Base-by-base conservation (phyloP, 2,797 vertebrate species). In the Mionectes olivaceus region DNA sequence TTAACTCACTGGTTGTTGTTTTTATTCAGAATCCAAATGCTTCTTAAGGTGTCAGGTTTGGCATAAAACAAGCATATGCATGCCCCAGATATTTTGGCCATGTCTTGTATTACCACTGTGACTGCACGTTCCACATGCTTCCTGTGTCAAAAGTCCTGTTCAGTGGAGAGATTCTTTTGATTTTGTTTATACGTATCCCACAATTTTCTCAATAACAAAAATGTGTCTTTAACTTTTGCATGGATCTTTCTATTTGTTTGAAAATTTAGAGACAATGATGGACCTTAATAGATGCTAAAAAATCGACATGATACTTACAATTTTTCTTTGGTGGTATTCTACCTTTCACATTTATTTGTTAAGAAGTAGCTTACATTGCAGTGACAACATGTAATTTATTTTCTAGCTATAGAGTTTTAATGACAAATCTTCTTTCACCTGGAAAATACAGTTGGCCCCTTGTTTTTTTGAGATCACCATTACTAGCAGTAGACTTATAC, bases 391-490 rank as follows among this genome's bases (percentile, higher is more conserved):
- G 5, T 43, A 49, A 41, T 89, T 92, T 77, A 39, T 89, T 71
- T 81, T 87, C 37, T 69, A 84, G 30, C 30, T 76, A 3, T 57
- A 37, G 47, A 76, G 84, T 73, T 79, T 75, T 68, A 78, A 71
- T 71, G 14, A 64, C 5, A 78, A 61, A 53, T 65, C 19, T 53
- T 69, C 55, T 43, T 93, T 84, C 10, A 25, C 1, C 11, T 84
- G 19, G 43, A 83, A 81, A 89, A 75, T 27, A 10, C 16, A 43
- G 21, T 35, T 1, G 0, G 2, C 4, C 1, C 8, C 5, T 79
- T 64, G 12, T 3, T n/a, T 83, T 78, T 82, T 57, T 46, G 46
- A 83, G 25, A 24, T 64, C 46, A 4, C 1, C 43, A 28, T 75
- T 76, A 82, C 33, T 61, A 65, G 16, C 19, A 74, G 35, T 53